A percentile compares a stretch with the other conserved stretches of the same genome.
These are phyloP conservation scores for Drosophila mojavensis DNA, from an alignment of 1,140 invertebrate genomes.

Conservation along the genomic window DNA sequence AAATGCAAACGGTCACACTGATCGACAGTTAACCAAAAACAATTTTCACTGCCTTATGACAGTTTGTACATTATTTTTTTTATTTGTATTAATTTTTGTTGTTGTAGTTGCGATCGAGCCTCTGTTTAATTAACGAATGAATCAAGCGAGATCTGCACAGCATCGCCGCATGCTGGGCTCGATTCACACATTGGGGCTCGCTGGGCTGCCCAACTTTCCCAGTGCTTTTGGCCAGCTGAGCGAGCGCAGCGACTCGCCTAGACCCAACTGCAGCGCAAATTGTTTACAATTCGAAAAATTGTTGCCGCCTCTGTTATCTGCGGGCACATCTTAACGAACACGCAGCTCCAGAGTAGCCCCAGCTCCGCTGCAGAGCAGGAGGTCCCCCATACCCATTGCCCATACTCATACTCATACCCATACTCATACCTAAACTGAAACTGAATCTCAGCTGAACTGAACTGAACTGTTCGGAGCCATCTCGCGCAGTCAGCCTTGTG, in stretches of 20 bases:
- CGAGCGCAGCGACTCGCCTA: background rate
- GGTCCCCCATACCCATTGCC: slow-evolving; percentile 10
- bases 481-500: background rate
- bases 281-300: slow-evolving; percentile 78
- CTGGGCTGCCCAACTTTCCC: slow-evolving; percentile 50
- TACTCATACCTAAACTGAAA: background rate
- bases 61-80: slow-evolving; percentile 19
- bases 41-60: slow-evolving; percentile 18
- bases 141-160: slow-evolving; percentile 34
- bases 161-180: slow-evolving; percentile 48
- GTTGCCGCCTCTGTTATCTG: slow-evolving; percentile 69
- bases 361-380: slow-evolving; percentile 23
- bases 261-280: slow-evolving; percentile 57
- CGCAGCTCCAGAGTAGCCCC: slow-evolving; percentile 40
- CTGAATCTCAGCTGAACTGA: background rate
- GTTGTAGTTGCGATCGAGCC: slow-evolving; percentile 1
- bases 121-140: slow-evolving; percentile 70
- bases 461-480: slow-evolving; percentile 2
- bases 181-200: slow-evolving; percentile 46
- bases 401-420: background rate
- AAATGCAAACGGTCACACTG: slow-evolving; percentile 6
- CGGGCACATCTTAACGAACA: slow-evolving; percentile 69
- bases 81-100: background rate
- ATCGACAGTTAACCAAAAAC: slow-evolving; percentile 5
- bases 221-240: slow-evolving; percentile 29